Evolutionary conservation across 2,888 invertebrate genomes (phyloP).

Genomic region (Drosophila cognata): DNA sequence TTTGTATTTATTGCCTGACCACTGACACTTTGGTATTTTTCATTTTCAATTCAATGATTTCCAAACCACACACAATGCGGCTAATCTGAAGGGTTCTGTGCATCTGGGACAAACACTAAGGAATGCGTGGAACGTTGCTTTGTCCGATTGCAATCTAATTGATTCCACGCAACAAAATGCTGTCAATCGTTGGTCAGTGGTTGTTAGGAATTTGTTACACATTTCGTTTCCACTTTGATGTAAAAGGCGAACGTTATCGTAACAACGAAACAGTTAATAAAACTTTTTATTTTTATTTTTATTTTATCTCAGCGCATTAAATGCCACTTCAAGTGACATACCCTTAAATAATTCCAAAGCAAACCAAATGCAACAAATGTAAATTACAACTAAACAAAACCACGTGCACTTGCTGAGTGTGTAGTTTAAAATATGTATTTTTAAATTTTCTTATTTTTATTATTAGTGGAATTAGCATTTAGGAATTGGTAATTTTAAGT

Average conservation of each 20-base stretch:
- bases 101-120: slow-evolving; percentile 54
- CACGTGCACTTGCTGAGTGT: not conserved
- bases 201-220: slow-evolving; percentile 53
- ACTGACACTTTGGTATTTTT: slow-evolving; percentile 69
- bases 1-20: slow-evolving; percentile 63
- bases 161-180: slow-evolving; percentile 55
- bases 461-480: not conserved
- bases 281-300: slow-evolving; percentile 29
- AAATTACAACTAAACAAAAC: not conserved
- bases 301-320: slow-evolving; percentile 13
- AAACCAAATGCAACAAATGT: not conserved
- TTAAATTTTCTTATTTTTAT: not conserved
- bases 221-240: slow-evolving; percentile 64
- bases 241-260: slow-evolving; percentile 42
- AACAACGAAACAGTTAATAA: slow-evolving; percentile 30
- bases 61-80: slow-evolving; percentile 35
- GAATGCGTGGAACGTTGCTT: slow-evolving; percentile 64
- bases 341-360: slow-evolving; percentile 20
- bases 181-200: slow-evolving; percentile 67
- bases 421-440: not conserved
- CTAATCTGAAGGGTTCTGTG: slow-evolving; percentile 41
- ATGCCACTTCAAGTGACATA: slow-evolving; percentile 26
- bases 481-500: not conserved
- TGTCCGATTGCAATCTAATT: slow-evolving; percentile 70
- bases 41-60: slow-evolving; percentile 60